phyloP scores from a whole-genome alignment of 2,797 vertebrate genomes.

The Crax fasciolata region DNA sequence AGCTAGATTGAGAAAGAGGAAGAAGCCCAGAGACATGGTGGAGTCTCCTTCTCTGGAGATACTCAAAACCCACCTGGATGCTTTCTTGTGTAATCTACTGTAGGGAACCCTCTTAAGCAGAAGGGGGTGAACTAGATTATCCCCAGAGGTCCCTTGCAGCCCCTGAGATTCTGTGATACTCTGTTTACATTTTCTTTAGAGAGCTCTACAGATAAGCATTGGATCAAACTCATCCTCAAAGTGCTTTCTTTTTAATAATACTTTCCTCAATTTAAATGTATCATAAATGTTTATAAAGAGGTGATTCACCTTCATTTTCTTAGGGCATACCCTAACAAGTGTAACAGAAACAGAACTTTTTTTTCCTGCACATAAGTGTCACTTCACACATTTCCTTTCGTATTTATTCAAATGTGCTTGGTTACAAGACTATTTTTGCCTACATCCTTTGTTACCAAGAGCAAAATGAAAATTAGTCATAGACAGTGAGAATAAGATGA shows the following conservation, averaged over 20 bases:
- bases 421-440: conserved; percentile 5
- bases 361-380: neutral
- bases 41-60: no score
- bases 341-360: neutral
- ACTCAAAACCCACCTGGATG: no score
- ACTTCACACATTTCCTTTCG: neutral
- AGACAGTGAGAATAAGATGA: conserved; percentile 33
- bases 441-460: neutral
- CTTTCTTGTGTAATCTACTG: no score
- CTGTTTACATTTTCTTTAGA: conserved; percentile 6
- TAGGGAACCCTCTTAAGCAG: no score
- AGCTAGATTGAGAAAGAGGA: neutral
- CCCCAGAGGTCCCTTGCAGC: no score
- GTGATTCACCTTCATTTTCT: neutral
- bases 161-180: no score
- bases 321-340: neutral
- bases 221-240: neutral
- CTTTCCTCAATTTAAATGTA: neutral
- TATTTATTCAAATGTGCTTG: neutral
- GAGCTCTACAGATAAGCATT: neutral
- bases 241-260: neutral
- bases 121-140: no score
- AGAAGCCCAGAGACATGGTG: neutral
- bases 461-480: conserved; percentile 49
- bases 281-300: neutral